Base-by-base conservation (phyloP, 2,888 invertebrate genomes). In the Eumacrocentrus americanus region DNA sequence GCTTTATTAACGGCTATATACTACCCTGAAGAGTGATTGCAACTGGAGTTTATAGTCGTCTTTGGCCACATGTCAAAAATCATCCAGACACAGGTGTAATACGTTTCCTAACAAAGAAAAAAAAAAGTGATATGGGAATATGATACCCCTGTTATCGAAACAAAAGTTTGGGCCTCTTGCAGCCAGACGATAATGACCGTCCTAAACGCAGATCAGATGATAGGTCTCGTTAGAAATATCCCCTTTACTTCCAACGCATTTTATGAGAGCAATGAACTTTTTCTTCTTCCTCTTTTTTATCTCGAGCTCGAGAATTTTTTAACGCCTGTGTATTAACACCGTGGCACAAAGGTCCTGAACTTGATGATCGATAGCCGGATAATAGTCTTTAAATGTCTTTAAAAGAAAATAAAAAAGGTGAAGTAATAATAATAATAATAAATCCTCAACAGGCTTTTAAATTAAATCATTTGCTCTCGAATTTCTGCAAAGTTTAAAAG, bases 171-270 rank as follows among this genome's bases (percentile, higher is more conserved):
- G 40, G 11, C 38, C 20, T 29, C 16, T 16, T 16, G 25, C 40
- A 35, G 25, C 12, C 29, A 18, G 46, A 47, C 51, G 56, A 55
- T 55, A 60, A 52, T 60, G 37, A 56, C 37, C 46, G 50, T 44
- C 25, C 37, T 44, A 18, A 51, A 44, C 42, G 51, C 9, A 46
- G 44, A 54, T 44, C 14, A 44, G 46, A 56, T 56, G 56, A 60
- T 50, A 55, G 44, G 46, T 14, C 18, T 40, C 46, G 35, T 46
- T 46, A 44, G 20, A 35, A 50, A 20, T n/a, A 35, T 16, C 29
- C 18, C n/a, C 46, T 42, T 53, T 29, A 23, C 14, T 53, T 40
- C 23, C 23, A 46, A 25, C 46, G 46, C 12, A 25, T 12, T 46
- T 25, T 25, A 46, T 46, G 23, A 25, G 46, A 46, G 18, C 46